These are phyloP conservation scores for Digitonthophagus gazella DNA, from an alignment of 2,888 invertebrate genomes.

Conservation along the genomic window DNA sequence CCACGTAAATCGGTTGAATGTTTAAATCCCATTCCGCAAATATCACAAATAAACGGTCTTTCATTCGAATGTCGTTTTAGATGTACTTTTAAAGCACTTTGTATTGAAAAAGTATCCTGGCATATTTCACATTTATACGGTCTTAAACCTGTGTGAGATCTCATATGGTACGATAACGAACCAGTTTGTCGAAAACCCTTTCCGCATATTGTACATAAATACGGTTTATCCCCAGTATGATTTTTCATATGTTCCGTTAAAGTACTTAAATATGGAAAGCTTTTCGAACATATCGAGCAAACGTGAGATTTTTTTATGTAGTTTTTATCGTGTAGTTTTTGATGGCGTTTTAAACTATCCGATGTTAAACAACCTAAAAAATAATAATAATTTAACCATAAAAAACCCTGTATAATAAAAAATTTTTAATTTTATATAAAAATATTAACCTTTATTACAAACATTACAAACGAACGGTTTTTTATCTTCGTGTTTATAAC, in stretches of 20 bases:
- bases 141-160: slow-evolving; percentile 37
- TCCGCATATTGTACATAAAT: slow-evolving; percentile 46
- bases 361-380: slow-evolving; percentile 45
- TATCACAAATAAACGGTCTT: slow-evolving; percentile 37
- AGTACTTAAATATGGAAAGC: slow-evolving; percentile 43
- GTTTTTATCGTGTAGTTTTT: slow-evolving; percentile 43
- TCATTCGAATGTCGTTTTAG: slow-evolving; percentile 37
- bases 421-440: no score
- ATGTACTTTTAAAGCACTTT: slow-evolving; percentile 36
- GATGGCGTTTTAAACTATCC: slow-evolving; percentile 45
- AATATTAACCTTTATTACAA: slow-evolving; percentile 42
- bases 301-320: slow-evolving; percentile 42
- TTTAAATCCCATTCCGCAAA: slow-evolving; percentile 37
- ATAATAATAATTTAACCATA: no score
- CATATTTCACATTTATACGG: slow-evolving; percentile 36
- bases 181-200: slow-evolving; percentile 47
- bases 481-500: slow-evolving; percentile 41
- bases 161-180: slow-evolving; percentile 36
- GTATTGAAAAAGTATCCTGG: slow-evolving; percentile 8
- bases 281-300: slow-evolving; percentile 43
- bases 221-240: slow-evolving; percentile 48
- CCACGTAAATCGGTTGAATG: slow-evolving; percentile 37
- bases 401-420: background rate
- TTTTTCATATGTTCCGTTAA: slow-evolving; percentile 47
- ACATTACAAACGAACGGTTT: slow-evolving; percentile 45